Evolutionary conservation across 2,113 vertebrate genomes (phyloP).

Genomic region (Grantiella picta): DNA sequence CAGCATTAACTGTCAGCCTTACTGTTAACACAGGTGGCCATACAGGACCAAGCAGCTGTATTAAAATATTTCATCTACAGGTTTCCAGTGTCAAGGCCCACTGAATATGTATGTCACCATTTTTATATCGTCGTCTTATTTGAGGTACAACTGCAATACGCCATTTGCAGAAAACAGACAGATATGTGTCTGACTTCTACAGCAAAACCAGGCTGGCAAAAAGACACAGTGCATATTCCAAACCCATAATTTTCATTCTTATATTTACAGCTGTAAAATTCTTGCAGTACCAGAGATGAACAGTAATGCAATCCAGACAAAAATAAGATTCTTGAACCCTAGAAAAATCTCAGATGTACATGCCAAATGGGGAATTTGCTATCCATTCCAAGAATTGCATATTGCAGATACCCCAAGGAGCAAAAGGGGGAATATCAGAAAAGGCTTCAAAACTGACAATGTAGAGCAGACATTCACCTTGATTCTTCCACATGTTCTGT

Average conservation of each 20-base stretch:
- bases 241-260: slow-evolving; percentile 1
- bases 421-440: not conserved
- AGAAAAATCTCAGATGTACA: not conserved
- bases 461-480: not conserved
- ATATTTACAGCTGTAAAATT: slow-evolving; percentile 31
- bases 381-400: not conserved
- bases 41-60: not conserved
- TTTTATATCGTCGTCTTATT: not conserved
- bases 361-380: not conserved
- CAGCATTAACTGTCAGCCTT: not conserved
- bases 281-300: not conserved
- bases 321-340: slow-evolving; percentile 6
- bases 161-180: not conserved
- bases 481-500: not conserved
- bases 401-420: not conserved
- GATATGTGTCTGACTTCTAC: not conserved
- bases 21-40: not conserved
- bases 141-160: not conserved
- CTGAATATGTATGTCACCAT: not conserved
- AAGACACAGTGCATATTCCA: not conserved
- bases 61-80: not conserved
- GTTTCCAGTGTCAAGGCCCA: not conserved
- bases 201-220: slow-evolving; percentile 4
- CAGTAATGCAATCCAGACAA: slow-evolving; percentile 20
- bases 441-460: not conserved